A percentile compares a stretch with the other conserved stretches of the same genome.
These are phyloP conservation scores for Mormyrus lacerda DNA, from an alignment of 2,113 vertebrate genomes.

Conservation along the genomic window DNA sequence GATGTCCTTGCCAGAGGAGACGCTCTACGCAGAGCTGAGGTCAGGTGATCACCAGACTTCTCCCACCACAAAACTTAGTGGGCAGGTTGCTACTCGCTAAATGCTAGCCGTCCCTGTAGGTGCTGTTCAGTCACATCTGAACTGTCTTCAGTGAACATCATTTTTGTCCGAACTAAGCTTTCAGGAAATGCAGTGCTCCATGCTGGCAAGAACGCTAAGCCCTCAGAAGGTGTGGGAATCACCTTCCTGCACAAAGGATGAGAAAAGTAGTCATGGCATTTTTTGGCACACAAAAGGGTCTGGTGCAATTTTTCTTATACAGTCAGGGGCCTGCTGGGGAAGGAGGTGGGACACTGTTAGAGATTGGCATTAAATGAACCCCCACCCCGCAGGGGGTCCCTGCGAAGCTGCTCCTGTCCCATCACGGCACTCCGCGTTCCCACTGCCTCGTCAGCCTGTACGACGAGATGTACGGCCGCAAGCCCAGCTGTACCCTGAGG, in stretches of 20 bases:
- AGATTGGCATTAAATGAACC: background rate
- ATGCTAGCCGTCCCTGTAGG: background rate
- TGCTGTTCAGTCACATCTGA: constrained; percentile 3
- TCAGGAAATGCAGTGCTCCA: background rate
- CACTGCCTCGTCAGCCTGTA: constrained; percentile 57
- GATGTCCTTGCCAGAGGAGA: constrained; percentile 45
- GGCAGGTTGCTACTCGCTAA: background rate
- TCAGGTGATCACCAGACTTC: constrained; percentile 41
- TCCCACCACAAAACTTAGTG: background rate
- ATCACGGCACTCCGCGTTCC: constrained; percentile 45
- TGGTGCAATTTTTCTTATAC: background rate
- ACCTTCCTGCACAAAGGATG: background rate
- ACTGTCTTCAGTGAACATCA: constrained; percentile 1
- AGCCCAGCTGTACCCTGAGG: constrained; percentile 34
- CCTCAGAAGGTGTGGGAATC: background rate
- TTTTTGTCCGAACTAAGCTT: background rate
- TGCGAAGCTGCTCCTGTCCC: constrained; percentile 52
- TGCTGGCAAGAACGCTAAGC: background rate
- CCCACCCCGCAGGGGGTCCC: constrained; percentile 59
- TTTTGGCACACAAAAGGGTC: background rate
- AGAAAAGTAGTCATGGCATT: background rate
- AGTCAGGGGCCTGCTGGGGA: background rate
- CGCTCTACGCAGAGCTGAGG: constrained; percentile 55
- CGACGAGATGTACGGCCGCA: constrained; percentile 56
- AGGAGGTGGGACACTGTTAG: background rate